Evolutionary conservation across 2,888 invertebrate genomes (phyloP), one percentile per base, ranked within the genome.

Genomic region (Asteroscopus sphinx): DNA sequence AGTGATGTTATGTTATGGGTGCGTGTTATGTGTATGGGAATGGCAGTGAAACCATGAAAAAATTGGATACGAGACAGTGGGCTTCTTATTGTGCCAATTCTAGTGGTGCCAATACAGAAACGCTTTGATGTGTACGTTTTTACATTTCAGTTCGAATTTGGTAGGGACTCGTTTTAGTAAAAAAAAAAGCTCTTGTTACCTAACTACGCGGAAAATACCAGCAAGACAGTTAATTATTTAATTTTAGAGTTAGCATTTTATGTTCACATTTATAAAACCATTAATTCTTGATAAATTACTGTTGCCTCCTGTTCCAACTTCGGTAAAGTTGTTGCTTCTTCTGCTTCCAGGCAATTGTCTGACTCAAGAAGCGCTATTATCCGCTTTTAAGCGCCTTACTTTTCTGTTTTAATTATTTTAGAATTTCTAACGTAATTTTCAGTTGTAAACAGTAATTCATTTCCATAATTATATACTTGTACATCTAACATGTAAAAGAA

Each of bases 201-300:
- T 28, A 28, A 9, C 8, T 28, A 9, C 28, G 1, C 0, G 1
- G 35, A 28, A 46, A 42, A 48, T 41, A 47, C 36, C 60, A 60
- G 44, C 44, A 32, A 46, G 37, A 59, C 28, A 49, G 60, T 64
- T 59, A 37, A 68, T 9, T 47, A 40, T 68, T 41, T 62, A 25
- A 49, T 28, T 51, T 51, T 3, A 15, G 12, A 62, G 49, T 66
- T 40, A 28, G 41, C 48, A 60, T 57, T 71, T 58, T 53, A 68
- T 52, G 57, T 37, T 48, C 39, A 41, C 69, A 56, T 69, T 69
- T 65, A 65, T 65, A 65, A 69, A 58, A 69, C 49, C 45, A 63
- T 73, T 64, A 61, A 68, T 66, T 68, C 57, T 69, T 73, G 69
- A 71, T 61, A 69, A 69, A 71, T 71, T 45, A 57, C 57, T 28